Conservation (phyloP, 92 coral and sea anemone species). For the Porites rus region DNA sequence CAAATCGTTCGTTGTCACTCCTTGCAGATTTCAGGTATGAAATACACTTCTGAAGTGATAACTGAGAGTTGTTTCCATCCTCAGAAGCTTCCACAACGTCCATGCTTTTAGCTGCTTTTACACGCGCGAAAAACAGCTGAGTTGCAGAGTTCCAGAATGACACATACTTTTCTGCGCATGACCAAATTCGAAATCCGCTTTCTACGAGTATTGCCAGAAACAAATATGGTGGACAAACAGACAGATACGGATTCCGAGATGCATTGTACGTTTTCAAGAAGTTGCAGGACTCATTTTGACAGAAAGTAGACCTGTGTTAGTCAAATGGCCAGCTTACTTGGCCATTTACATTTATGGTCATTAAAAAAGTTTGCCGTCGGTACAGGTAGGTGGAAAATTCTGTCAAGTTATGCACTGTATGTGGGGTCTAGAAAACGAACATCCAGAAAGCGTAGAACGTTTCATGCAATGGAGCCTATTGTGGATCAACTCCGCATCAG, state of each 20-base stretch:
- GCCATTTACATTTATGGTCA: slow-evolving; percentile 91
- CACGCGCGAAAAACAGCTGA: too few relatives aligned
- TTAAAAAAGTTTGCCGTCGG: slow-evolving; percentile 67
- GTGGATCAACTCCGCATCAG: slow-evolving; percentile 3
- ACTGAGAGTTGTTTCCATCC: neutral
- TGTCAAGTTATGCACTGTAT: too few relatives aligned
- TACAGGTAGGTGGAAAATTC: slow-evolving; percentile 51
- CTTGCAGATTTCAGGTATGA: slow-evolving; percentile 70
- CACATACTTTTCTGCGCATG: neutral
- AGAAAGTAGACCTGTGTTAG: neutral
- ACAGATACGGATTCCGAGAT: neutral
- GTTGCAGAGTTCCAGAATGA: too few relatives aligned
- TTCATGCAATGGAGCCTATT: neutral
- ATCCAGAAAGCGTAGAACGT: neutral
- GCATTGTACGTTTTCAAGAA: neutral
- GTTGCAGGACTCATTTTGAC: neutral
- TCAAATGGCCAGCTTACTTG: slow-evolving; percentile 86
- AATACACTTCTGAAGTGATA: slow-evolving; percentile 80
- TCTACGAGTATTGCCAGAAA: neutral
- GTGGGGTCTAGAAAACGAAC: too few relatives aligned
- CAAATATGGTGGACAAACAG: neutral
- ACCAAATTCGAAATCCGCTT: neutral
- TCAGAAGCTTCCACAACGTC: neutral
- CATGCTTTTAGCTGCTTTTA: neutral
- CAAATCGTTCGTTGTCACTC: slow-evolving; percentile 91